Percentiles rank a stretch among this genome's conserved stretches.
phyloP scores from a whole-genome alignment of 2,113 vertebrate genomes.

The Machaerirhynchus nigripectus region DNA sequence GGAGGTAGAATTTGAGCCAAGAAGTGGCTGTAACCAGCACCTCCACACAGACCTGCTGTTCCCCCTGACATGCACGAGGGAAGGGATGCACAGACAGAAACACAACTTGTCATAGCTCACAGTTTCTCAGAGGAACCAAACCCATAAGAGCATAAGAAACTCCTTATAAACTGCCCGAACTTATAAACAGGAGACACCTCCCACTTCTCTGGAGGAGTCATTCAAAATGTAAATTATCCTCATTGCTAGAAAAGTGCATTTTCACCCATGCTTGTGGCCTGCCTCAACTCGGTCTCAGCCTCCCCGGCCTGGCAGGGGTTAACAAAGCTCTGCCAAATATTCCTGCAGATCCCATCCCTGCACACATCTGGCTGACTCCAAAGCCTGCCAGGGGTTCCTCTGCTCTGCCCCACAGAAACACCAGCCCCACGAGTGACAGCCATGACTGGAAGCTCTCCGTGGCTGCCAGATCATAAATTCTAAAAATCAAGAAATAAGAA shows the following conservation, averaged over 20 bases:
- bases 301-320: too few species aligned
- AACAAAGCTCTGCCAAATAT: fast-evolving
- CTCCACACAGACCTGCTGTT: not conserved
- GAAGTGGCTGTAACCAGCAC: not conserved
- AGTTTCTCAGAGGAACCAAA: not conserved
- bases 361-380: not conserved
- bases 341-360: not conserved
- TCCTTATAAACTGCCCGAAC: not conserved
- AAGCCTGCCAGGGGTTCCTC: not conserved
- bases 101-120: not conserved
- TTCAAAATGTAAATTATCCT: not conserved
- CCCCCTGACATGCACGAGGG: fast-evolving
- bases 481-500: not conserved
- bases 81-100: not conserved
- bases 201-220: not conserved
- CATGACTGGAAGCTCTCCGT: fast-evolving
- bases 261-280: not conserved
- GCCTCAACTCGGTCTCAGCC: not conserved
- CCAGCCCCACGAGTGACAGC: not conserved
- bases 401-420: not conserved
- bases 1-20: not conserved
- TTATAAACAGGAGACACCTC: not conserved
- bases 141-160: fast-evolving
- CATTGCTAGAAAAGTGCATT: not conserved
- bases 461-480: too few species aligned